Evolutionary conservation across 2,888 invertebrate species (phyloP).

Genomic region (Gibbula magus): DNA sequence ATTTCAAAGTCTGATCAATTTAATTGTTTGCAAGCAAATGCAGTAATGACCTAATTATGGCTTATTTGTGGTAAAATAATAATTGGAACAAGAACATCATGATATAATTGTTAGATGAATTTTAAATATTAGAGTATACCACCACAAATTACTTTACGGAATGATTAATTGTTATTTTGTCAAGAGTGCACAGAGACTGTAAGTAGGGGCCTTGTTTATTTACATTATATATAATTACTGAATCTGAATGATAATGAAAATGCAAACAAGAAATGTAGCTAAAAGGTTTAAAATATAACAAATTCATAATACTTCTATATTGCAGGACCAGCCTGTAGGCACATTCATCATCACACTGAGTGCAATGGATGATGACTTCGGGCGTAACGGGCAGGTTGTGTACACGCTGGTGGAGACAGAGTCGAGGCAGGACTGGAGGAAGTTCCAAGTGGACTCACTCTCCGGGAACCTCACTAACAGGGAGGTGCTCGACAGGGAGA

Average conservation of each 20-base stretch:
- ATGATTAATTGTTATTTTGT: too few relatives aligned
- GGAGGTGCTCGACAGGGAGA: conserved; percentile 84
- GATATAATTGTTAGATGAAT: too few relatives aligned
- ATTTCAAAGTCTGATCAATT: not conserved
- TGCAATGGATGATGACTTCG: conserved; percentile 87
- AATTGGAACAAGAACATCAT: too few relatives aligned
- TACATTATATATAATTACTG: too few relatives aligned
- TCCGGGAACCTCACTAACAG: conserved; percentile 85
- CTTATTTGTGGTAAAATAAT: too few relatives aligned
- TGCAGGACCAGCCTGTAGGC: conserved; percentile 58
- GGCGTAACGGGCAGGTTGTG: conserved; percentile 90
- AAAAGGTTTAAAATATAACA: too few relatives aligned
- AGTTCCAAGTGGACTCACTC: conserved; percentile 86
- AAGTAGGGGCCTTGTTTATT: too few relatives aligned
- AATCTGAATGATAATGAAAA: too few relatives aligned
- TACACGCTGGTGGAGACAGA: conserved; percentile 85
- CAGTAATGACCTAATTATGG: not conserved
- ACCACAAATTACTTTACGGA: too few relatives aligned
- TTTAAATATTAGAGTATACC: too few relatives aligned
- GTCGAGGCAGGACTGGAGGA: conserved; percentile 81
- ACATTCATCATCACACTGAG: conserved; percentile 77
- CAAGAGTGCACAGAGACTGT: not conserved
- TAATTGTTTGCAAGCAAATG: not conserved
- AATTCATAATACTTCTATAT: not conserved
- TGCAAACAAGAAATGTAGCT: too few relatives aligned